phyloP scores from a whole-genome alignment of 2,113 vertebrate genomes.

The Psittacus erithacus region DNA sequence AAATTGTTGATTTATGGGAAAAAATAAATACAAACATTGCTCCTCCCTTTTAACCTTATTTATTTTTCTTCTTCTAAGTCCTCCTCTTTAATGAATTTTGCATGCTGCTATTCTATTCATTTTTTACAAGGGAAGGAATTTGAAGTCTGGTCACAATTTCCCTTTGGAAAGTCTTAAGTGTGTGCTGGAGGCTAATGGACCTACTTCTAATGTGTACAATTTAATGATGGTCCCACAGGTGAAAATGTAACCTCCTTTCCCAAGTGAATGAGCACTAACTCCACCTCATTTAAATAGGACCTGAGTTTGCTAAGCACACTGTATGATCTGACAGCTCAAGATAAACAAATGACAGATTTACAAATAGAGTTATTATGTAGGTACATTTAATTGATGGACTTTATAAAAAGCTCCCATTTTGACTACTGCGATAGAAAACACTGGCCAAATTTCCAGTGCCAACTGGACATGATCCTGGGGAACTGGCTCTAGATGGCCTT shows the following conservation, averaged over 20 bases:
- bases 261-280: rapidly evolving
- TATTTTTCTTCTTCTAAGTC: not conserved
- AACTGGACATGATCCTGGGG: not conserved
- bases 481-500: not conserved
- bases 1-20: not conserved
- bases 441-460: not conserved
- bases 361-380: not conserved
- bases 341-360: not conserved
- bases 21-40: not conserved
- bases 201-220: not conserved
- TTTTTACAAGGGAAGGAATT: not conserved
- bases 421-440: not conserved
- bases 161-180: not conserved
- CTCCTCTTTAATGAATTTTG: not conserved
- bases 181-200: not conserved
- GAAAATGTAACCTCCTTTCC: not conserved
- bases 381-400: not conserved
- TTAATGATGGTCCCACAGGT: not conserved
- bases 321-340: not conserved
- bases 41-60: not conserved
- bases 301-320: not conserved
- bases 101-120: not conserved
- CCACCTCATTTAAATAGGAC: not conserved
- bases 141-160: not conserved
- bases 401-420: not conserved